A percentile compares a stretch with the other conserved stretches of the same genome.
Conservation (phyloP, 2,113 vertebrate species). For the Ia io region DNA sequence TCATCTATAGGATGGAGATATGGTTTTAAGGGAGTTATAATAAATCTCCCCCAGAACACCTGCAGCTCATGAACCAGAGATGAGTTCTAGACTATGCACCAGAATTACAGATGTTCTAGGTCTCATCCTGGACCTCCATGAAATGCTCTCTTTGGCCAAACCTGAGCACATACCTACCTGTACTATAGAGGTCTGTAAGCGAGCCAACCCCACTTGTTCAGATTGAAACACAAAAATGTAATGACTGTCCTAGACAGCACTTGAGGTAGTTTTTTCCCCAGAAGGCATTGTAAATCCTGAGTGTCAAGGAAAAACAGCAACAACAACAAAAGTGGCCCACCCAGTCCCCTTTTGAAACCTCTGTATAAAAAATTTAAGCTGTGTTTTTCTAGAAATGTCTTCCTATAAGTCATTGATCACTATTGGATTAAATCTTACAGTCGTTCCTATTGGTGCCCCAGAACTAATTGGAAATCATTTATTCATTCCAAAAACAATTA, state of each 20-base stretch:
- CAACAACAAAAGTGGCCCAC: neutral
- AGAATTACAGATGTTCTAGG: neutral
- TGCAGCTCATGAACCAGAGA: slow-evolving; percentile 89
- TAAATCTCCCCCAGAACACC: slow-evolving; percentile 91
- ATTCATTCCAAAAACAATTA: neutral
- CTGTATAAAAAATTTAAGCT: neutral
- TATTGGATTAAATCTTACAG: neutral
- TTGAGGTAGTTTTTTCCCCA: neutral
- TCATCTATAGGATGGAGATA: slow-evolving; percentile 87
- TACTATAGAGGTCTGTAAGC: neutral
- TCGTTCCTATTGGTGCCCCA: neutral
- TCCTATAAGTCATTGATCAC: neutral
- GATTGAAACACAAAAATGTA: neutral
- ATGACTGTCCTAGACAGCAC: neutral
- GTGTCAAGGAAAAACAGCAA: neutral
- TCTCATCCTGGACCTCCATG: slow-evolving; percentile 81
- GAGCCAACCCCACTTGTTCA: neutral
- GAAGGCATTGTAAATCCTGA: neutral
- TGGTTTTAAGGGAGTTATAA: slow-evolving; percentile 89
- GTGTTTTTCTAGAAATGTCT: neutral
- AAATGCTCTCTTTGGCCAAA: neutral
- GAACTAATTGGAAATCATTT: neutral
- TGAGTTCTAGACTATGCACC: slow-evolving; percentile 78
- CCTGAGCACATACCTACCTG: neutral
- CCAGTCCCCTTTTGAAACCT: neutral